These are phyloP conservation scores for Tetragnatha montana DNA, from an alignment of 2,888 invertebrate species.

Conservation along the genomic window DNA sequence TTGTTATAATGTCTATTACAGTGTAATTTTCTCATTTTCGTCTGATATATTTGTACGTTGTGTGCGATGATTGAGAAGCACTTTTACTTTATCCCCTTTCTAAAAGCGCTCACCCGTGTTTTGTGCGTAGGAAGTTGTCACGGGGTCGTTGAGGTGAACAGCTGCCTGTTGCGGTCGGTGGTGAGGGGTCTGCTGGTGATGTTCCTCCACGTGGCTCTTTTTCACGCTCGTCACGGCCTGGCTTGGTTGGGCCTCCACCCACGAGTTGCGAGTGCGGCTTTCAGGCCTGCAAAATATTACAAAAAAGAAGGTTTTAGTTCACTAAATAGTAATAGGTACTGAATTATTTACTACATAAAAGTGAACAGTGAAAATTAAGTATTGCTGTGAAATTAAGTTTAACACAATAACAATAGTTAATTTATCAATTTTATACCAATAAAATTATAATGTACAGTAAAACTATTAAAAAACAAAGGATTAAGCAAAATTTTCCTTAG, in stretches of 20 bases:
- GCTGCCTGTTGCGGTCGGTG: conserved; percentile 50
- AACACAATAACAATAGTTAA: not conserved
- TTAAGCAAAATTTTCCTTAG: not conserved
- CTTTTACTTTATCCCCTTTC: no score
- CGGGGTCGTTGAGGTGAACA: conserved; percentile 51
- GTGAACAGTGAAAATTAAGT: not conserved
- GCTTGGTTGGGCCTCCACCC: conserved; percentile 23
- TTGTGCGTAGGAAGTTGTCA: conserved; percentile 62
- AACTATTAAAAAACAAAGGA: no score
- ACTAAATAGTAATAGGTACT: not conserved
- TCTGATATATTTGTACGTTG: no score
- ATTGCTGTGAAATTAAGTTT: not conserved
- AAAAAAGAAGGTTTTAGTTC: not conserved
- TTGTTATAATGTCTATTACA: no score
- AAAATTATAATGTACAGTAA: not conserved
- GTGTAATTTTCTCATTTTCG: no score
- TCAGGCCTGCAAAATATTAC: conserved; percentile 21
- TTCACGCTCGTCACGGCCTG: conserved; percentile 21
- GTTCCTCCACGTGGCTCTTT: conserved; percentile 39
- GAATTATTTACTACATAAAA: not conserved
- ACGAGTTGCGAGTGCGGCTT: conserved; percentile 35
- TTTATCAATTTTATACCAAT: not conserved
- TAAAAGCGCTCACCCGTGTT: conserved; percentile 26
- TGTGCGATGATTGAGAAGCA: no score
- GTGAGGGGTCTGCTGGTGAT: conserved; percentile 37